Base-by-base conservation (phyloP, 2,113 vertebrate genomes). In the Cinclus cinclus region DNA sequence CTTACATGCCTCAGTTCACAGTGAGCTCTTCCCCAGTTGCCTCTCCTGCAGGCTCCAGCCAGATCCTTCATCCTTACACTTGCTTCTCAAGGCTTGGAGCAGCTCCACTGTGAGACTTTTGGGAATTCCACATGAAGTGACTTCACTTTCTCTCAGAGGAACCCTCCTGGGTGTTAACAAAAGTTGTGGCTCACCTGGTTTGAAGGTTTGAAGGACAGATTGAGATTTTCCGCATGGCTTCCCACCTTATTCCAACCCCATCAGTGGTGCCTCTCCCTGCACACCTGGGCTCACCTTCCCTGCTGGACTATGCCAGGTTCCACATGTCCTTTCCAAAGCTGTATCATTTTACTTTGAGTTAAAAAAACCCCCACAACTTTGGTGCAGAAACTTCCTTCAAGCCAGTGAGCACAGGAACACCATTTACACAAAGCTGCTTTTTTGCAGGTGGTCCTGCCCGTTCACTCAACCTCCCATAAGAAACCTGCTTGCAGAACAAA, bases 1-100 rank as follows among this genome's bases (percentile, higher is more conserved):
- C 49, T 64, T 44, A 44, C 0, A 0, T 44, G 16, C 19, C 33
- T 60, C 44, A 65, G 0, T 47, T 89, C 14, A 10, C 44, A 83
- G 37, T 1, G 2, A 74, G 44, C n/a, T 92, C 63, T 56, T 91
- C n/a, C 52, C 19, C 68, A 64, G 33, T 0, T 62, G 21, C n/a
- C 22, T 53, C 21, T 62, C 41, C 39, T 3, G 1, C 19, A 46
- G 23, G 31, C 13, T 83, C 49, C 37, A 70, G 41, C 25, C 2
- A 39, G 10, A 20, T 47, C 65, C 62, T 67, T 75, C 69, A 82
- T 78, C 33, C 7, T 21, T 58, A 4, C 0, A 0, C 9, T 39
- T 83, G 50, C 18, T 76, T 62, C 33, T 28, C 28, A 55, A 65
- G 42, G 33, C 25, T 69, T 56, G 33, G 27, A 85, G 33, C 12